phyloP scores from a whole-genome alignment of 1,140 invertebrate species.

The Hyposmocoma kahamanoa region DNA sequence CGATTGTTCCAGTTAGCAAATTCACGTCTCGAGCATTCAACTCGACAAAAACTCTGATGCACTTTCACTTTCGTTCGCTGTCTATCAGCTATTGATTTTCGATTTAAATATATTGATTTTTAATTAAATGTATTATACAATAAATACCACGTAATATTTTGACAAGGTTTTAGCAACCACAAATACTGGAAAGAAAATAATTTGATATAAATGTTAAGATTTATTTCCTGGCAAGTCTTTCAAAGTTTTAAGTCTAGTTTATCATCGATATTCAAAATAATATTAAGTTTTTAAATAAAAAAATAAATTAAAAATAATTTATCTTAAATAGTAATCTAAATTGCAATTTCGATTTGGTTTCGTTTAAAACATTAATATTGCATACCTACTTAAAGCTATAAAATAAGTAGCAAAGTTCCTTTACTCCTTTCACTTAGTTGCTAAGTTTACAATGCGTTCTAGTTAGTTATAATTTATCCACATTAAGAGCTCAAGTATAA shows the following conservation, averaged over 20 bases:
- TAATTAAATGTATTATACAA: neutral
- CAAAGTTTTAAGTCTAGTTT: conserved; percentile 24
- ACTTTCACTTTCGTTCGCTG: neutral
- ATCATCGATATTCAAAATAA: neutral
- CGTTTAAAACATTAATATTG: conserved; percentile 21
- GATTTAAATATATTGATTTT: neutral
- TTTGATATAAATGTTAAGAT: neutral
- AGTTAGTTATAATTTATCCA: neutral
- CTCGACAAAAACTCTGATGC: conserved; percentile 15
- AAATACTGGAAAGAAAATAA: neutral
- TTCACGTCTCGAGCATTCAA: conserved; percentile 21
- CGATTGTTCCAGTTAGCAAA: conserved; percentile 10
- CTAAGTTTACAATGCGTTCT: too few species aligned
- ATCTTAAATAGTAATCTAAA: conserved; percentile 36
- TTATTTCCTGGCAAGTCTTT: conserved; percentile 30
- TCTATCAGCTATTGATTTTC: neutral
- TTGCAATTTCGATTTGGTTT: conserved; percentile 52
- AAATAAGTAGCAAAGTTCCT: too few species aligned
- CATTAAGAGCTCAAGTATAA: neutral
- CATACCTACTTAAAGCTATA: conserved; percentile 3
- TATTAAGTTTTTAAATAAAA: conserved; percentile 8
- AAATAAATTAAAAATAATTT: conserved; percentile 32
- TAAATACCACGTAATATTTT: neutral
- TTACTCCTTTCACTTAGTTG: too few species aligned
- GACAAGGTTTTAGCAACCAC: neutral